Evolutionary conservation across 2,797 vertebrate genomes (phyloP), one percentile per base, ranked within the genome.

Genomic region (Syndactyla subalaris): DNA sequence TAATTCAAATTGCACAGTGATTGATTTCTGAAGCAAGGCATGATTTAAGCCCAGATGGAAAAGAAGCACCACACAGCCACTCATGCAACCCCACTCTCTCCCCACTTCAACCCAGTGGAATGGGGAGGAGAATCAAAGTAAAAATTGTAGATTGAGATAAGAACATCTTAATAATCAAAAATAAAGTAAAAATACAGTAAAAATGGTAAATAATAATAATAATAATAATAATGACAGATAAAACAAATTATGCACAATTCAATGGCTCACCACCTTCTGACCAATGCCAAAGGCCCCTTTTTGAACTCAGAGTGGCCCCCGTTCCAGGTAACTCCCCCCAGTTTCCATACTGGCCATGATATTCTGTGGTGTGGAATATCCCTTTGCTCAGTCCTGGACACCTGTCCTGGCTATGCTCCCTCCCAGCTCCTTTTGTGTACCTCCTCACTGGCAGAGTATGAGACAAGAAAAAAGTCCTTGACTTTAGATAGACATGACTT

Each of bases 91-190:
- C 13, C 3, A 9, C 54, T 41, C 19, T 24, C 27, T 57, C 16
- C 16, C 16, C 32, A 38, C 6, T 43, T 41, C 43, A 49, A 6
- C 7, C 0, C 0, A 0, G 27, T 38, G 9, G 13, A 76, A 63
- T 17, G 4, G 20, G 32, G 5, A 63, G 22, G 27, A 70, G 48
- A 62, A 57, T 49, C 10, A 23, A 74, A 54, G 32, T 29, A 8
- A 24, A 43, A 54, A 19, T 41, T n/a, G 6, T 12, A 14, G 19
- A 7, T 14, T n/a, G 16, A 11, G 9, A 7, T 18, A 62, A 38
- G 23, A 55, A 38, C 3, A 49, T 9, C 14, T 62, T 29, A 43
- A n/a, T 29, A 43, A 43, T 17, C 5, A 5, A 43, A 55, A 82
- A 39, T 10, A 14, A 68, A 54, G 5, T 48, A 32, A 62, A 62